Evolutionary conservation across 2,797 vertebrate genomes (phyloP), one percentile per base, ranked within the genome.

Genomic region (Caiman crocodilus): DNA sequence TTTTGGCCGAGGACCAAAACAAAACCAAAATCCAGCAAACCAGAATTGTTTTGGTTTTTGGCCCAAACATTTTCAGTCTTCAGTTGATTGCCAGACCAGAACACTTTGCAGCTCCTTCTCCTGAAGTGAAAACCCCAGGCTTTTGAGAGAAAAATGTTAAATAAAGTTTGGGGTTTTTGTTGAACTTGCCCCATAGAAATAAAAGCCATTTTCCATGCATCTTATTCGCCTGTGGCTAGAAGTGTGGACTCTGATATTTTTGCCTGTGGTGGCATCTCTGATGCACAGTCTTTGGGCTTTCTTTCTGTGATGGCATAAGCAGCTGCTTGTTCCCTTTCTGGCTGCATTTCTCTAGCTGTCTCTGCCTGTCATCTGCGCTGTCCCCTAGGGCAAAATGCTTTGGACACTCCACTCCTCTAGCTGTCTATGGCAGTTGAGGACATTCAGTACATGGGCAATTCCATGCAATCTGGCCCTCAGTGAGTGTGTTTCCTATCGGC

Each of bases 21-120:
- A 80, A 96, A 96, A 91, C 95, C 96, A 94, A 96, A 95, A 91
- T 28, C 84, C 86, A 92, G 91, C 95, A 96, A 90, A 83, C 87
- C 94, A 85, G 85, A 95, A 94, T 88, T 90, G 83, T 92, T 94
- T 94, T 95, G 94, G 50, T 93, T 92, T 88, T 81, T 89, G 85
- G 89, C 93, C 91, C 93, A 55, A 94, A 94, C 21, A 16, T 90
- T 95, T 96, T 93, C 88, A 95, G 87, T 28, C 93, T 95, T 96
- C 42, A 50, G 42, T 50, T 89, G 89, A 76, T 76, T 92, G 88
- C 95, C 96, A 96, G 89, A 84, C 89, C 79, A 58, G 92, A 93
- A 94, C 79, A 94, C 89, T 89, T 95, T 92, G 80, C n/a, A 59
- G 67, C 84, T 92, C 90, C 79, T 82, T 91, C 89, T 89, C 95